These are phyloP conservation scores for Anastrepha obliqua DNA, from an alignment of 1,140 invertebrate species.

Conservation along the genomic window DNA sequence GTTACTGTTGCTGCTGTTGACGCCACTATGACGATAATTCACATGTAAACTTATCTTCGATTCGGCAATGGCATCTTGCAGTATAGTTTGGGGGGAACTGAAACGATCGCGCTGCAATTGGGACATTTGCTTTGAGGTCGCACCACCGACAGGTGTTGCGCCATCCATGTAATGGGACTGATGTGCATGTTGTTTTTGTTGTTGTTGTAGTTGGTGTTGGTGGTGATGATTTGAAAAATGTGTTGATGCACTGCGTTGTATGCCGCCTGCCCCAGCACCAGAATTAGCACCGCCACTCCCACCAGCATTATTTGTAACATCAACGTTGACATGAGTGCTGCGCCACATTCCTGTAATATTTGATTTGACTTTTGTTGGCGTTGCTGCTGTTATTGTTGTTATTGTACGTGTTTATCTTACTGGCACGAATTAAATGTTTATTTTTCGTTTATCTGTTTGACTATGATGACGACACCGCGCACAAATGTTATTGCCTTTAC, in stretches of 20 bases:
- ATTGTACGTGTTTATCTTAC: neutral
- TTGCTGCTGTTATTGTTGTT: neutral
- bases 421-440: conserved; percentile 41
- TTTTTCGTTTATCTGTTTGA: neutral
- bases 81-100: conserved; percentile 11
- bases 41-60: conserved; percentile 54
- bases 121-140: conserved; percentile 44
- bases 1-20: neutral
- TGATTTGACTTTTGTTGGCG: neutral
- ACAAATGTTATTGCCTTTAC: conserved; percentile 21
- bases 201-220: conserved; percentile 8
- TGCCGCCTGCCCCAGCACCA: conserved; percentile 19
- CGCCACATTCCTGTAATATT: conserved; percentile 41
- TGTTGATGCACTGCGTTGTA: conserved; percentile 46
- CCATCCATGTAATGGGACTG: conserved; percentile 32
- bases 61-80: conserved; percentile 47
- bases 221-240: conserved; percentile 10
- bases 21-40: conserved; percentile 44
- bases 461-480: conserved; percentile 43
- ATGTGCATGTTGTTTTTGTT: conserved; percentile 23
- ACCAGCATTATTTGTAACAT: conserved; percentile 34
- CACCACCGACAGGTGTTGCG: conserved; percentile 5
- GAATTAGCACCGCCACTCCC: conserved; percentile 29
- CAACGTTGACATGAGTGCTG: conserved; percentile 39
- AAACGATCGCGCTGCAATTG: conserved; percentile 47